phyloP scores from a whole-genome alignment of 1,140 invertebrate species.

The Apis cerana region DNA sequence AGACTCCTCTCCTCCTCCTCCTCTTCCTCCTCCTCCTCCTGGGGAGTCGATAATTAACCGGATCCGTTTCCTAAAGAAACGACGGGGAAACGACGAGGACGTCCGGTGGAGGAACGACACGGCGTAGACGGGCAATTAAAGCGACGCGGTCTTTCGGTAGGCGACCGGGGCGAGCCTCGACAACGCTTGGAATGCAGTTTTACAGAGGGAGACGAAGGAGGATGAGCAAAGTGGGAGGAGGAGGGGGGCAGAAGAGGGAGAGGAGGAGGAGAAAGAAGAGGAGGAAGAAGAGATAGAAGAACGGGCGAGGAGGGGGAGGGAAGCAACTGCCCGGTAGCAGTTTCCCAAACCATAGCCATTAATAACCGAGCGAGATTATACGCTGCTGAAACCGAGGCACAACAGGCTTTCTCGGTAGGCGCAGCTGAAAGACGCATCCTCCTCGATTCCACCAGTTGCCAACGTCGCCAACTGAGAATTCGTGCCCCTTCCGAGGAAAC shows the following conservation, averaged over 20 bases:
- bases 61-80: slow-evolving; percentile 52
- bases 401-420: slow-evolving; percentile 29
- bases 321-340: slow-evolving; percentile 77
- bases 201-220: slow-evolving; percentile 56
- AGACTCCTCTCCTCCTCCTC: too few relatives aligned
- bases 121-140: slow-evolving; percentile 65
- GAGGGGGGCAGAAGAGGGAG: slow-evolving; percentile 55
- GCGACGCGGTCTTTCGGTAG: slow-evolving; percentile 57
- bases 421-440: slow-evolving; percentile 42
- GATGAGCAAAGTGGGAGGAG: slow-evolving; percentile 51
- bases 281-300: slow-evolving; percentile 26
- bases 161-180: slow-evolving; percentile 51
- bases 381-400: slow-evolving; percentile 66
- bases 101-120: slow-evolving; percentile 13
- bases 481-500: too few relatives aligned
- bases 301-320: slow-evolving; percentile 50
- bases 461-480: too few relatives aligned
- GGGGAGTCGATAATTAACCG: slow-evolving; percentile 40
- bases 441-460: slow-evolving; percentile 33
- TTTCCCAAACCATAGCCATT: slow-evolving; percentile 80
- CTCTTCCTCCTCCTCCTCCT: too few relatives aligned
- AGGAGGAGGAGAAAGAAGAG: slow-evolving; percentile 49
- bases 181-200: slow-evolving; percentile 74
- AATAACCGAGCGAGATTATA: slow-evolving; percentile 80
- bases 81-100: slow-evolving; percentile 29